Evolutionary conservation across 1,140 invertebrate genomes (phyloP).

Genomic region (Colletes gigas): DNA sequence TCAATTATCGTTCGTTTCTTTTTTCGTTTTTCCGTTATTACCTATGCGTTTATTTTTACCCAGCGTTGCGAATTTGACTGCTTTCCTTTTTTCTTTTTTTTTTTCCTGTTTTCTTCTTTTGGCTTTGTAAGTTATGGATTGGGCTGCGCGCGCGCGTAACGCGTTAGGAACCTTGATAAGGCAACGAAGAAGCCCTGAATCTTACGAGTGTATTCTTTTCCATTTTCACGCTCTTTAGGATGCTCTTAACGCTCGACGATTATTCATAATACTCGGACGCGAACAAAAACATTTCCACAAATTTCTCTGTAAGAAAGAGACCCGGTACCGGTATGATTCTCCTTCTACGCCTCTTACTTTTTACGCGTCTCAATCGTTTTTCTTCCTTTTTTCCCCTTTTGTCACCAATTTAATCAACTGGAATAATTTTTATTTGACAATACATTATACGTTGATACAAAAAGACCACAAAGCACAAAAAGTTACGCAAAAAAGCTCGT

Average conservation of each 20-base stretch:
- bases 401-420: neutral
- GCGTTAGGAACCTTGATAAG: conserved; percentile 74
- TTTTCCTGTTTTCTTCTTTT: conserved; percentile 14
- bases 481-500: conserved; percentile 26
- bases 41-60: conserved; percentile 33
- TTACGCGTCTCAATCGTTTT: neutral
- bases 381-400: neutral
- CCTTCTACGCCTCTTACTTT: conserved; percentile 8
- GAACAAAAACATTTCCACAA: conserved; percentile 36
- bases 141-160: conserved; percentile 50
- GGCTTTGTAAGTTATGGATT: conserved; percentile 47
- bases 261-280: conserved; percentile 32
- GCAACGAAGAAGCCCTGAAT: conserved; percentile 73
- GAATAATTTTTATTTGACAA: conserved; percentile 26
- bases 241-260: conserved; percentile 29
- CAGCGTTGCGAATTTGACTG: conserved; percentile 28
- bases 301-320: conserved; percentile 45
- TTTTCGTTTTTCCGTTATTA: conserved; percentile 9
- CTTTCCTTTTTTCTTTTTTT: conserved; percentile 11
- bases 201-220: conserved; percentile 48
- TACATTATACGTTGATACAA: conserved; percentile 19
- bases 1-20: neutral
- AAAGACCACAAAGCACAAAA: conserved; percentile 23
- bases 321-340: conserved; percentile 55
- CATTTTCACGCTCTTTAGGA: conserved; percentile 22